phyloP scores from a whole-genome alignment of 2,797 vertebrate genomes.

The Enteromius anoplus region DNA sequence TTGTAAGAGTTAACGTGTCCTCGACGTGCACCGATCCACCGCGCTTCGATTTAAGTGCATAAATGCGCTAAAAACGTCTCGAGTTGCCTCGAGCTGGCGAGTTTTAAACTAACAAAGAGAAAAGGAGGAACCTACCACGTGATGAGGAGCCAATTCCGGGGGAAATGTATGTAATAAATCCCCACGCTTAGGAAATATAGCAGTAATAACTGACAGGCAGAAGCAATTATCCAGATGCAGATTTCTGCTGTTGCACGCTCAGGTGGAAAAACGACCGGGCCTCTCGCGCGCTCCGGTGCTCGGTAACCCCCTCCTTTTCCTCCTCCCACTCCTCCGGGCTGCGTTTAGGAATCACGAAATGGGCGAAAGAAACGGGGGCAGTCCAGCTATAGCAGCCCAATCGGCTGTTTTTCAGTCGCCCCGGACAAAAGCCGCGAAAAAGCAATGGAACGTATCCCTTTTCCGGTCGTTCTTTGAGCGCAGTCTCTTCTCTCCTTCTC shows the following conservation, averaged over 20 bases:
- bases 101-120: slow-evolving; percentile 77
- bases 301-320: slow-evolving; percentile 46
- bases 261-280: slow-evolving; percentile 50
- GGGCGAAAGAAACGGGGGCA: slow-evolving; percentile 67
- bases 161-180: slow-evolving; percentile 75
- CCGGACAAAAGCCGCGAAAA: slow-evolving; percentile 45
- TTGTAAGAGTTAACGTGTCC: not conserved
- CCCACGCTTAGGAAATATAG: slow-evolving; percentile 72
- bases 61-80: slow-evolving; percentile 28
- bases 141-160: slow-evolving; percentile 80
- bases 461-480: slow-evolving; percentile 16
- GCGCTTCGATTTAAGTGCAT: slow-evolving; percentile 22
- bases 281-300: slow-evolving; percentile 57
- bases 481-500: slow-evolving; percentile 20
- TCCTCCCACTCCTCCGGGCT: slow-evolving; percentile 50
- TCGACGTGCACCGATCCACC: not conserved
- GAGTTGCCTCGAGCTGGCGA: slow-evolving; percentile 46
- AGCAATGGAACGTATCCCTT: slow-evolving; percentile 25
- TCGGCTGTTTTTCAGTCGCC: slow-evolving; percentile 47
- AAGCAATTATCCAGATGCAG: slow-evolving; percentile 39
- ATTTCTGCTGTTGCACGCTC: slow-evolving; percentile 44
- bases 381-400: slow-evolving; percentile 40
- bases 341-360: slow-evolving; percentile 66
- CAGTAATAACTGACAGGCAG: slow-evolving; percentile 49
- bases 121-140: slow-evolving; percentile 84